Evolutionary conservation across 2,888 invertebrate genomes (phyloP).

Genomic region (Pristionchus japonicus): DNA sequence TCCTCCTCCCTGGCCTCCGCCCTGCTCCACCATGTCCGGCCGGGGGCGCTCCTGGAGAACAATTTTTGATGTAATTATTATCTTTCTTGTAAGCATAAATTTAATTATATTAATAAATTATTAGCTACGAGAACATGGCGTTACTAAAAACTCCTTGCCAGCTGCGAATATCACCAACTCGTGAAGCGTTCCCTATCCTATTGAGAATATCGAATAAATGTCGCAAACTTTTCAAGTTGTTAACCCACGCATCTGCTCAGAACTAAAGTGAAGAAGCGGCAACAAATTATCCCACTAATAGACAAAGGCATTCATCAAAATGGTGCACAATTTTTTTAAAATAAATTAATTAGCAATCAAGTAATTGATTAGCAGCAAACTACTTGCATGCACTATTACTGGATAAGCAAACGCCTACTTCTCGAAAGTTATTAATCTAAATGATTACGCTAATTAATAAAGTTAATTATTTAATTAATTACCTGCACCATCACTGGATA

Average conservation of each 20-base stretch:
- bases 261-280: too few species aligned
- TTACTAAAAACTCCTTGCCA: neutral
- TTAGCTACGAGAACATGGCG: too few species aligned
- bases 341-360: neutral
- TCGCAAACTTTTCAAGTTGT: neutral
- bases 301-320: too few species aligned
- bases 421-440: too few species aligned
- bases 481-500: slow-evolving; percentile 45
- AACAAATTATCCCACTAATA: too few species aligned
- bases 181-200: neutral
- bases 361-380: neutral
- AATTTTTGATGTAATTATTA: neutral
- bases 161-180: neutral
- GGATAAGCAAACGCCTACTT: too few species aligned
- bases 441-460: neutral
- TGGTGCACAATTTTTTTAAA: neutral
- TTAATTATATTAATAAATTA: neutral
- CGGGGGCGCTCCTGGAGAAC: slow-evolving; percentile 24
- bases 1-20: neutral
- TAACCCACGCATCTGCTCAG: too few species aligned
- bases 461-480: neutral
- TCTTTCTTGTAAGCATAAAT: neutral
- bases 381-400: neutral
- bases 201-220: neutral
- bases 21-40: slow-evolving; percentile 5